Conservation (phyloP, 2,888 invertebrate genomes). For the Pheosia tremula region DNA sequence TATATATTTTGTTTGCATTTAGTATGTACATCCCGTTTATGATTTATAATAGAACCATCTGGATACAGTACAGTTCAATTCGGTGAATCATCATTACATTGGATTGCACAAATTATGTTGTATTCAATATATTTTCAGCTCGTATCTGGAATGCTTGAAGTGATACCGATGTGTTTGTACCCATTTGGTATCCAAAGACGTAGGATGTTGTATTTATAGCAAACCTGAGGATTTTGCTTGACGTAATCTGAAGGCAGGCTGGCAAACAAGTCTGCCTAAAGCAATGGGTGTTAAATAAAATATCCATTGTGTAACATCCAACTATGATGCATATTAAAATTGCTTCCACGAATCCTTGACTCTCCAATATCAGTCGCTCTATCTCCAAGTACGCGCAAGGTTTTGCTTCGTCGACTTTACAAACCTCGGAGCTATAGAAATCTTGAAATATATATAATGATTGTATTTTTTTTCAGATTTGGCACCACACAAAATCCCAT, state of each 20-base stretch:
- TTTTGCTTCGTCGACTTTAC: too few relatives aligned
- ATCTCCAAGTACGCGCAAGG: too few relatives aligned
- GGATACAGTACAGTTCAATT: constrained; percentile 15
- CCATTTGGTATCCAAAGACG: not conserved
- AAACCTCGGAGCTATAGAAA: not conserved
- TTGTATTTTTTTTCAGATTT: too few relatives aligned
- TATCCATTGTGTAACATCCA: too few relatives aligned
- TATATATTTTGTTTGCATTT: constrained; percentile 35
- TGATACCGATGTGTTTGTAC: constrained; percentile 4
- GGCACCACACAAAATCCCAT: too few relatives aligned
- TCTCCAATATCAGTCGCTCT: too few relatives aligned
- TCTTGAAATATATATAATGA: too few relatives aligned
- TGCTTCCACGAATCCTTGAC: too few relatives aligned
- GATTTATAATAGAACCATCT: constrained; percentile 42
- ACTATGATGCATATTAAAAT: too few relatives aligned
- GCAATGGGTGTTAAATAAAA: too few relatives aligned
- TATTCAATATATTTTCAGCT: constrained; percentile 5
- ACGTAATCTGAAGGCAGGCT: too few relatives aligned
- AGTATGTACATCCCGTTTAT: constrained; percentile 20
- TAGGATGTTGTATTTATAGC: not conserved
- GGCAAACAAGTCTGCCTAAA: too few relatives aligned
- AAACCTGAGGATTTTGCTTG: not conserved
- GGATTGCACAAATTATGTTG: constrained; percentile 8
- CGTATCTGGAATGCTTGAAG: constrained; percentile 14
- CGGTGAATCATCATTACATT: constrained; percentile 23